Evolutionary conservation across 2,797 vertebrate genomes (phyloP).

Genomic region (Megaceryle alcyon): DNA sequence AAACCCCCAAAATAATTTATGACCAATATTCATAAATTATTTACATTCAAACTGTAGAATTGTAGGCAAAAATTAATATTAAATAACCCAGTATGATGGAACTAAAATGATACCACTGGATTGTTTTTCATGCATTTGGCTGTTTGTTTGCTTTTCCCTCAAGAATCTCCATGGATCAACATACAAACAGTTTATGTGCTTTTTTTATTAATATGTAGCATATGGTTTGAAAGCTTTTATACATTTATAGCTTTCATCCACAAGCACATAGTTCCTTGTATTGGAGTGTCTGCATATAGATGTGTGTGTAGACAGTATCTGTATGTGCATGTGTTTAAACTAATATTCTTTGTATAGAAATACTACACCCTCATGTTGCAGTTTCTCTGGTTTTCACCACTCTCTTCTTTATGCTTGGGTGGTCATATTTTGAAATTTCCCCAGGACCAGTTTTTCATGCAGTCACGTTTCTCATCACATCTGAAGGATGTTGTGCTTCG

Average conservation of each 20-base stretch:
- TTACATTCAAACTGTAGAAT: constrained; percentile 14
- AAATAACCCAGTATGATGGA: constrained; percentile 31
- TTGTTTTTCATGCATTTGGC: constrained; percentile 32
- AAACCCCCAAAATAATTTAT: not conserved
- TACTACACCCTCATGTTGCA: constrained; percentile 13
- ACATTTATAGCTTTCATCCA: not conserved
- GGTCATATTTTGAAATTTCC: constrained; percentile 86
- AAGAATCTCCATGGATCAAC: constrained; percentile 34
- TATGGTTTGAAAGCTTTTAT: constrained; percentile 25
- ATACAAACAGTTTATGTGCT: constrained; percentile 6
- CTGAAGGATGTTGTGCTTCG: constrained; percentile 86
- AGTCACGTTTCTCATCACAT: constrained; percentile 86
- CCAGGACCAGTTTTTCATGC: constrained; percentile 78
- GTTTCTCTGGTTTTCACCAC: constrained; percentile 56
- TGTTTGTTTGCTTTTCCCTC: constrained; percentile 51
- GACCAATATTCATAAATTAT: constrained; percentile 14
- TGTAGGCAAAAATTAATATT: constrained; percentile 32
- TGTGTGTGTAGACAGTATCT: not conserved
- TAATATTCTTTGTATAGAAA: constrained; percentile 51
- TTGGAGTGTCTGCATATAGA: not conserved
- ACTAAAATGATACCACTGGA: not conserved
- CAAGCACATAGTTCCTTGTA: not conserved
- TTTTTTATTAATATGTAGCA: constrained; percentile 44
- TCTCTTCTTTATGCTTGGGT: constrained; percentile 82
- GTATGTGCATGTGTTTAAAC: constrained; percentile 41